A percentile compares a stretch with the other conserved stretches of the same genome.
Evolutionary conservation across 92 coral and sea anemone species (phyloP).

Genomic region (Meandrina meandrites): DNA sequence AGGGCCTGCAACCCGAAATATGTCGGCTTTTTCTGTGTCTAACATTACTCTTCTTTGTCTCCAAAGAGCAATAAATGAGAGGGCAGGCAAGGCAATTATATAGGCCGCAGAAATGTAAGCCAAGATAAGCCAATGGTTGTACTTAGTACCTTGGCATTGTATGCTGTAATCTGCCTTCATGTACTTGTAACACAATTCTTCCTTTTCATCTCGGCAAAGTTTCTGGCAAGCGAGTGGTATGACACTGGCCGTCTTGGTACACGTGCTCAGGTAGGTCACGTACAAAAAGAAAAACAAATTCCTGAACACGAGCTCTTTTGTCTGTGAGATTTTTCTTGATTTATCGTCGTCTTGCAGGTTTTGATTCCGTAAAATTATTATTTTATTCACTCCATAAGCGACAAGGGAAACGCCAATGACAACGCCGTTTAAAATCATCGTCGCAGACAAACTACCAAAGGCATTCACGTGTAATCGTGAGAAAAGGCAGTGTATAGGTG

Average conservation of each 20-base stretch:
- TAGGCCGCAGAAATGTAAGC: background rate
- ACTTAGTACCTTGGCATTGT: background rate
- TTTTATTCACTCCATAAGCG: background rate
- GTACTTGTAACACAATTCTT: too few species aligned
- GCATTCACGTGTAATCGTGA: background rate
- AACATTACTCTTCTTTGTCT: background rate
- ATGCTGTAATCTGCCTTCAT: too few species aligned
- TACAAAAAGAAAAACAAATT: too few species aligned
- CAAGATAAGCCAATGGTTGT: background rate
- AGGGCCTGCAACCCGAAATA: background rate
- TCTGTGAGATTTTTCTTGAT: background rate
- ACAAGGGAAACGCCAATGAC: background rate
- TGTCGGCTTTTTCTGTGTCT: background rate
- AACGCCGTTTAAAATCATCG: background rate
- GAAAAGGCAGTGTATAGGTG: background rate
- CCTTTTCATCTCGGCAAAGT: too few species aligned
- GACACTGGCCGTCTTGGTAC: too few species aligned
- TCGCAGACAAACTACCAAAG: background rate
- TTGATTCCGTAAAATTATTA: background rate
- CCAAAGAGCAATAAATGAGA: too few species aligned
- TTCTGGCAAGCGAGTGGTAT: background rate
- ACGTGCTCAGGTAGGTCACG: conserved; percentile 1
- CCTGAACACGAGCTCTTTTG: too few species aligned
- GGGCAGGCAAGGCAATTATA: background rate
- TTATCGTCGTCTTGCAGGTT: background rate